Conservation (phyloP, 2,113 vertebrate genomes). For the Amphiprion ocellaris region DNA sequence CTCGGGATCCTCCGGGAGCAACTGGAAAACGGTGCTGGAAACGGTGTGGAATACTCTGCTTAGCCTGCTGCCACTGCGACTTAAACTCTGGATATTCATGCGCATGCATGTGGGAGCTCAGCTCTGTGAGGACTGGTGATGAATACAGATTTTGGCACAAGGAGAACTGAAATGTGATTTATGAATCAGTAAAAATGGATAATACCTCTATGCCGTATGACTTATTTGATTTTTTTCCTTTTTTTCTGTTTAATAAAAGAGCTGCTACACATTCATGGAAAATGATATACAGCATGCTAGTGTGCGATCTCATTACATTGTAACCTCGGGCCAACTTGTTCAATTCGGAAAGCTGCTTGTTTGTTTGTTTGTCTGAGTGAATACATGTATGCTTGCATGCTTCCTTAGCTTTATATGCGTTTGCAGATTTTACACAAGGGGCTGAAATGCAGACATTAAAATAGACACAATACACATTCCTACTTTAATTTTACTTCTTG, state of each 20-base stretch:
- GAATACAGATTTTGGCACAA: conserved; percentile 12
- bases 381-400: background rate
- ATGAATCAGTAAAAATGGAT: conserved; percentile 29
- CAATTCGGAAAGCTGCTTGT: conserved; percentile 9
- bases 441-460: background rate
- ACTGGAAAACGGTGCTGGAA: too few species aligned
- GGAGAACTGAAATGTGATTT: conserved; percentile 24
- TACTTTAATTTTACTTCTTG: too few species aligned
- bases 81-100: too few species aligned
- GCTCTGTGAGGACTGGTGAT: background rate
- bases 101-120: too few species aligned
- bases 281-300: conserved; percentile 35
- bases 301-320: conserved; percentile 47
- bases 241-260: conserved; percentile 44
- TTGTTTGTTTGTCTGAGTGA: background rate
- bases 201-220: background rate
- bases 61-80: too few species aligned
- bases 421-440: background rate
- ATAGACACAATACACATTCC: too few species aligned
- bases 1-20: too few species aligned
- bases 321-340: conserved; percentile 47
- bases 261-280: conserved; percentile 27
- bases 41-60: too few species aligned
- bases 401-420: background rate
- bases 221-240: conserved; percentile 14